Percentiles rank a stretch among this genome's conserved stretches.
These are phyloP conservation scores for Dusona sp. DNA, from an alignment of 2,888 invertebrate genomes.

Conservation along the genomic window DNA sequence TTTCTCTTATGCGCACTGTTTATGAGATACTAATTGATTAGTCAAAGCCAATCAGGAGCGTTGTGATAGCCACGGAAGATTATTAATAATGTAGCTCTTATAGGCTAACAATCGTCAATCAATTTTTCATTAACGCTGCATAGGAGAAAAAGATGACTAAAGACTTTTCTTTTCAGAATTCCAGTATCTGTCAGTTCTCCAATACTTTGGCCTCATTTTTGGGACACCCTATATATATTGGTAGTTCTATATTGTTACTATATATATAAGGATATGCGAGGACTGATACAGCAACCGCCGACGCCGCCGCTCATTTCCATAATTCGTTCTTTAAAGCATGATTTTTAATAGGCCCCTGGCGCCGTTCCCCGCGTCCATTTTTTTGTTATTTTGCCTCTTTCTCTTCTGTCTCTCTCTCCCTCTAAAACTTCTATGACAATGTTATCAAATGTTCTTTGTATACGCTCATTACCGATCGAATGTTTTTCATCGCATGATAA, in stretches of 20 bases:
- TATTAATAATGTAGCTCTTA: too few species aligned
- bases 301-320: slow-evolving; percentile 80
- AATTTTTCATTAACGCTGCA: not conserved
- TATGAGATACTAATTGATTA: not conserved
- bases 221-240: slow-evolving; percentile 14
- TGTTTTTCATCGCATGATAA: not conserved
- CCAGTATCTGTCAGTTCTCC: not conserved
- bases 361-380: slow-evolving; percentile 74
- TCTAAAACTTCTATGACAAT: not conserved
- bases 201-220: not conserved
- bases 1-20: not conserved
- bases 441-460: not conserved
- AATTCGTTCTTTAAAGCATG: slow-evolving; percentile 83
- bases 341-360: slow-evolving; percentile 84
- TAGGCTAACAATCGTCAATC: not conserved
- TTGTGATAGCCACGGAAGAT: not conserved
- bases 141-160: not conserved
- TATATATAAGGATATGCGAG: slow-evolving; percentile 53
- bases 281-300: slow-evolving; percentile 62
- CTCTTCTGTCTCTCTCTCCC: slow-evolving; percentile 22
- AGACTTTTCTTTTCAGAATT: not conserved
- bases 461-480: not conserved
- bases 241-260: slow-evolving; percentile 18
- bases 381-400: slow-evolving; percentile 3
- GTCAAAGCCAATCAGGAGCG: not conserved